These are phyloP conservation scores for Nebria salina DNA, from an alignment of 2,888 invertebrate species.

Conservation along the genomic window DNA sequence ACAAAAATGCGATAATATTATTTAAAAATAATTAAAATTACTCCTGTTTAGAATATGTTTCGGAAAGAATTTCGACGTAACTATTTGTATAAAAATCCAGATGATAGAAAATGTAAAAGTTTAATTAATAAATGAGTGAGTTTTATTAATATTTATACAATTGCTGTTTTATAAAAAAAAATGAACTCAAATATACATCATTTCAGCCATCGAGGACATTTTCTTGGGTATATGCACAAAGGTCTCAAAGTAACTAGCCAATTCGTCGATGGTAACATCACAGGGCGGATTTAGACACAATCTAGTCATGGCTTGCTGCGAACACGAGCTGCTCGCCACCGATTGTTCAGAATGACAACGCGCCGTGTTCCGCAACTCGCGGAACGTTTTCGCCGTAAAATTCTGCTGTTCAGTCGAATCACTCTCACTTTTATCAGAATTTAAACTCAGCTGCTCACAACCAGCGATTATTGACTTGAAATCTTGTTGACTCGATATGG, in stretches of 20 bases:
- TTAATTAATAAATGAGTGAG: neutral
- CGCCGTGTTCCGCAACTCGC: conserved; percentile 42
- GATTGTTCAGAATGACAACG: conserved; percentile 47
- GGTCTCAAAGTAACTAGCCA: conserved; percentile 95
- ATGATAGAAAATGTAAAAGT: neutral
- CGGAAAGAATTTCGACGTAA: no score
- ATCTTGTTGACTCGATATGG: conserved; percentile 54
- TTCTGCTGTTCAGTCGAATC: conserved; percentile 8
- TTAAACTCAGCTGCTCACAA: conserved; percentile 60
- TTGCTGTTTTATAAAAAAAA: neutral
- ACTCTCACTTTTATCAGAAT: conserved; percentile 49
- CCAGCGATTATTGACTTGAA: conserved; percentile 60
- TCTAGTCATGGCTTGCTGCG: conserved; percentile 76
- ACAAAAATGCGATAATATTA: neutral
- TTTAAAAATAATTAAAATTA: neutral
- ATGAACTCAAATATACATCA: conserved; percentile 89
- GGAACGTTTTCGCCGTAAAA: conserved; percentile 36
- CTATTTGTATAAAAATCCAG: no score
- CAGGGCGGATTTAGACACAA: conserved; percentile 73
- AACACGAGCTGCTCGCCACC: conserved; percentile 68
- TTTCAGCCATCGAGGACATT: conserved; percentile 97
- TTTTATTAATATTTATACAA: neutral
- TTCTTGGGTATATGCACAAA: conserved; percentile 96
- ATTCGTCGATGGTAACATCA: conserved; percentile 92
- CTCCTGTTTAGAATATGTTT: neutral